phyloP scores from a whole-genome alignment of 1,140 invertebrate genomes.

The Nasonia vitripennis region DNA sequence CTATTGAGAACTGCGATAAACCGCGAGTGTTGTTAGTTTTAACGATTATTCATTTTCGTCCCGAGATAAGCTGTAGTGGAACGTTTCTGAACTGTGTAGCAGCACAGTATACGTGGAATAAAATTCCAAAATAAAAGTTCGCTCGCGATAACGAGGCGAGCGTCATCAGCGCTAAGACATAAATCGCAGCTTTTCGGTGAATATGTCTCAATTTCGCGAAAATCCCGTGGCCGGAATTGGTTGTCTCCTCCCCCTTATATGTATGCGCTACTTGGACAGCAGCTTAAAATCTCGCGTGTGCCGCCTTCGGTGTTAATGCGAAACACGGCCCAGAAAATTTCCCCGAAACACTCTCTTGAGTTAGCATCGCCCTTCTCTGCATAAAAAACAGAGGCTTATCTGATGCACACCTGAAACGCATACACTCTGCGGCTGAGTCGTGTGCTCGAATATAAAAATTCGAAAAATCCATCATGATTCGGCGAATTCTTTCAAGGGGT shows the following conservation, averaged over 20 bases:
- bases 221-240: neutral
- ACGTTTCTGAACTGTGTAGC: neutral
- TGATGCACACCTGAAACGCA: too few relatives aligned
- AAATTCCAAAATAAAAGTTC: neutral
- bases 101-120: neutral
- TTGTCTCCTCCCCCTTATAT: too few relatives aligned
- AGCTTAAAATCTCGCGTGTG: too few relatives aligned
- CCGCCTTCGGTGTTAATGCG: neutral
- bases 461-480: too few relatives aligned
- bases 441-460: too few relatives aligned
- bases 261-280: neutral
- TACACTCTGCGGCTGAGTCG: too few relatives aligned
- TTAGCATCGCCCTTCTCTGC: too few relatives aligned
- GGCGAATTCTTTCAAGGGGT: too few relatives aligned
- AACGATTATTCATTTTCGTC: constrained; percentile 7
- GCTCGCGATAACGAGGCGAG: neutral
- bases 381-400: too few relatives aligned
- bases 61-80: neutral
- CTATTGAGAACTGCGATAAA: neutral
- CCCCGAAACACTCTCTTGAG: too few relatives aligned
- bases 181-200: neutral
- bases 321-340: neutral
- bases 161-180: neutral
- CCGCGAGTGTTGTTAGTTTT: constrained; percentile 12
- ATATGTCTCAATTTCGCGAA: neutral